Base-by-base conservation (phyloP, 2,888 invertebrate genomes). In the Copidosoma aretas region DNA sequence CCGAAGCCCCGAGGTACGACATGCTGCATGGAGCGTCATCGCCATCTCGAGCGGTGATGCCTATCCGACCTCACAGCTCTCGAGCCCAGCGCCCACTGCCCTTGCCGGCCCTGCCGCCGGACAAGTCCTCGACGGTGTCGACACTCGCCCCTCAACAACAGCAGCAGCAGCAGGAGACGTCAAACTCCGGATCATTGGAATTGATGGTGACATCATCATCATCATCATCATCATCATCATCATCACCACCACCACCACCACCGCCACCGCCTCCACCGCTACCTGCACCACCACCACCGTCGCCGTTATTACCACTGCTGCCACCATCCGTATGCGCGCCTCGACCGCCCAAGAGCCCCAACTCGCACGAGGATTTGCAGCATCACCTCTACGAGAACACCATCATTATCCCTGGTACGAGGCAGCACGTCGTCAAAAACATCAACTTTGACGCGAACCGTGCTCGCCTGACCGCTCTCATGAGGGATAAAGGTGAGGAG, bases 341-440 rank as follows among this genome's bases (percentile, higher is more conserved):
- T 4, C 75, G 80, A 51, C 82, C 81, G 3, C 83, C 80, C 1
- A 81, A 81, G 32, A 8, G 32, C 32, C 32, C 17, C 41, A 58
- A n/a, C 14, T 24, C 39, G 57, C 25, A 12, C 32, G 52, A 32
- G 32, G 32, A 77, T 78, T 51, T 73, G 43, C 81, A 81, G 63
- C 86, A 86, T 71, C 87, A 86, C 51, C 86, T 85, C 75, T 87
- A 87, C 74, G 87, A 87, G 73, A 87, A 87, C 74, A 86, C 87
- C 53, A 83, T 84, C 67, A 84, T 85, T 63, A 83, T 84, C 65
- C 84, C 85, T 60, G 85, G 86, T 73, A 82, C 82, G 52, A 80
- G 77, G 60, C 81, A 83, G 65, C 82, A 83, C 70, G 81, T 82
- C 43, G 83, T 82, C 22, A 82, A 81, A 72, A 83, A 83, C 67